Percentiles rank a stretch among this genome's conserved stretches.
Conservation (phyloP, 1,140 invertebrate species). For the Sinella curviseta region DNA sequence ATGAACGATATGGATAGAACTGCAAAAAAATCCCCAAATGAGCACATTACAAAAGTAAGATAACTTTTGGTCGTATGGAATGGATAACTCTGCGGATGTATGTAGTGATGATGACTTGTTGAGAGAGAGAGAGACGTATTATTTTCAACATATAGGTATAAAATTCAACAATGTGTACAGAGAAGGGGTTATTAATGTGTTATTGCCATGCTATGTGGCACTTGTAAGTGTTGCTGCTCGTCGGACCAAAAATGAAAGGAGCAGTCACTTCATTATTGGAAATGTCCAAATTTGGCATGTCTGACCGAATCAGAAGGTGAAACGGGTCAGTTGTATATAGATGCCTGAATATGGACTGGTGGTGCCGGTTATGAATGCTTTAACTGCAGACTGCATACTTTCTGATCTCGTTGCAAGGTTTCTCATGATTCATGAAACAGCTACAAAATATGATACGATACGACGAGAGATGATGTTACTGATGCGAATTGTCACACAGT, state of each 20-base stretch:
- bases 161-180: background rate
- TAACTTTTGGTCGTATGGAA: too few species aligned
- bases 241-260: slow-evolving; percentile 12
- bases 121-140: background rate
- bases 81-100: background rate
- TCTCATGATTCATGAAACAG: background rate
- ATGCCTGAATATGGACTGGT: slow-evolving; percentile 17
- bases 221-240: background rate
- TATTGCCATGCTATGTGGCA: background rate
- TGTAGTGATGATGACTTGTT: too few species aligned
- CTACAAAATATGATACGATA: background rate
- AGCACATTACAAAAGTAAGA: background rate
- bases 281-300: slow-evolving; percentile 13
- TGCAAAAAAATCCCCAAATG: background rate
- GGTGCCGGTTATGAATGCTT: slow-evolving; percentile 15
- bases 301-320: slow-evolving; percentile 19
- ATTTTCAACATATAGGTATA: background rate
- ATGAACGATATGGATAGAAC: background rate
- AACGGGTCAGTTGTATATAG: slow-evolving; percentile 20
- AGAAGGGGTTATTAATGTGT: background rate
- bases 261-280: slow-evolving; percentile 21
- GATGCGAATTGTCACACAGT: slow-evolving; percentile 5
- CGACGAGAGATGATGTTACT: background rate
- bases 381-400: background rate
- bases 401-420: too few species aligned